Evolutionary conservation across 2,888 invertebrate genomes (phyloP).

Genomic region (Eumerus sabulonum): DNA sequence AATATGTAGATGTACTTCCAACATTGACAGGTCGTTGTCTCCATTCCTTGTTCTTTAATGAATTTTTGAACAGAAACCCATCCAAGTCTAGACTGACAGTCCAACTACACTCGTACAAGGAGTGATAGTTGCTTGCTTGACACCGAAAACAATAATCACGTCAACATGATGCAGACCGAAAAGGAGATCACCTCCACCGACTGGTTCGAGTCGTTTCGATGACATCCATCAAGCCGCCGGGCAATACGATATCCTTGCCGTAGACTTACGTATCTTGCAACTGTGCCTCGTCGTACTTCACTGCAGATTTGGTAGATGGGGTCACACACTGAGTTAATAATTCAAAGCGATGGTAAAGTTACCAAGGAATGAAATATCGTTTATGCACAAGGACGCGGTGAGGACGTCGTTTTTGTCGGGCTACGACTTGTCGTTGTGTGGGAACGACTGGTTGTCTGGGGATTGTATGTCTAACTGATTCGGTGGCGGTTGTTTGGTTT

Average conservation of each 20-base stretch:
- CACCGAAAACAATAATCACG: conserved; percentile 37
- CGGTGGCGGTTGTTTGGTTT: conserved; percentile 26
- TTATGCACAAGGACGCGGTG: conserved; percentile 24
- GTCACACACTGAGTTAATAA: conserved; percentile 50
- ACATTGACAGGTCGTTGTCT: conserved; percentile 18
- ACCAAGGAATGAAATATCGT: conserved; percentile 27
- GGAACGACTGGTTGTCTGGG: conserved; percentile 20
- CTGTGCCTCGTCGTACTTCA: no score
- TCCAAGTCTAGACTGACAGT: conserved; percentile 55
- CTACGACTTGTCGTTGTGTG: background rate
- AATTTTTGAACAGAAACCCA: conserved; percentile 51
- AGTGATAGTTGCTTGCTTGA: background rate
- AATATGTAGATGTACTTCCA: no score
- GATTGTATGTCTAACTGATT: background rate
- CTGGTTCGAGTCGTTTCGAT: conserved; percentile 27
- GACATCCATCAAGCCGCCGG: conserved; percentile 43
- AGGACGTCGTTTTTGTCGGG: conserved; percentile 23
- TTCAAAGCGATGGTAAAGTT: conserved; percentile 31
- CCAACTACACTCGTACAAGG: conserved; percentile 7
- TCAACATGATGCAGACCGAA: conserved; percentile 35
- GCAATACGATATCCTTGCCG: conserved; percentile 44
- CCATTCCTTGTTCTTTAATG: conserved; percentile 40
- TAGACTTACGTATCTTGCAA: background rate
- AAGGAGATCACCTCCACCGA: conserved; percentile 1
- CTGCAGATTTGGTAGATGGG: conserved; percentile 13